Percentiles rank a stretch among this genome's conserved stretches.
Evolutionary conservation across 2,797 vertebrate species (phyloP).

Genomic region (Australoheros facetus): DNA sequence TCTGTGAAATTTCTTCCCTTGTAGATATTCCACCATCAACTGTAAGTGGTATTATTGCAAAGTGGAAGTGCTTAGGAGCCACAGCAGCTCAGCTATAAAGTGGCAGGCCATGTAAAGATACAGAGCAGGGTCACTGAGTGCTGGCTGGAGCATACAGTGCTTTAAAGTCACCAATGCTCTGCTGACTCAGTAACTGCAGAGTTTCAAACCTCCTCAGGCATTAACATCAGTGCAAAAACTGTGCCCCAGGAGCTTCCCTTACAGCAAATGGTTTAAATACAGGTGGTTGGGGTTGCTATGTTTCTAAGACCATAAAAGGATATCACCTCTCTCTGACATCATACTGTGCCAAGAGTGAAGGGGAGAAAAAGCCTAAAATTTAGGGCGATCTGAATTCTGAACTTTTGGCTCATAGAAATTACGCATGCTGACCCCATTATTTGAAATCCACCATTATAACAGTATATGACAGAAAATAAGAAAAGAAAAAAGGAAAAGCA

Average conservation of each 20-base stretch:
- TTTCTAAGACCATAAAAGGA: background rate
- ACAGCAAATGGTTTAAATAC: background rate
- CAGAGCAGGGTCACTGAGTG: too few relatives aligned
- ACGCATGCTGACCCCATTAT: background rate
- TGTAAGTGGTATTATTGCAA: too few relatives aligned
- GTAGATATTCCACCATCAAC: too few relatives aligned
- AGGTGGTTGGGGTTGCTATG: background rate
- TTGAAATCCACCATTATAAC: background rate
- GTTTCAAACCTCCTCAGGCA: too few relatives aligned
- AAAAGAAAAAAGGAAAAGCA: background rate
- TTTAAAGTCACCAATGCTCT: too few relatives aligned
- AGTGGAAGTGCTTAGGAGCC: too few relatives aligned
- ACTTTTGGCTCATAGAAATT: background rate
- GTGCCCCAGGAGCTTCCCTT: background rate
- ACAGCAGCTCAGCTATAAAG: too few relatives aligned
- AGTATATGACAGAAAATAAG: background rate
- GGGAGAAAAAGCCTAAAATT: background rate
- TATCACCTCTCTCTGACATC: background rate
- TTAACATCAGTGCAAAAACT: too few relatives aligned
- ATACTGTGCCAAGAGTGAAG: background rate
- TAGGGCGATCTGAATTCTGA: background rate
- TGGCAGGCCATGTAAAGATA: too few relatives aligned
- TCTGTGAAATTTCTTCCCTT: too few relatives aligned
- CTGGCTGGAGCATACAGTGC: too few relatives aligned
- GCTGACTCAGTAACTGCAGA: too few relatives aligned